These are phyloP conservation scores for Cryptus armator DNA, from an alignment of 2,888 invertebrate genomes.

Conservation along the genomic window DNA sequence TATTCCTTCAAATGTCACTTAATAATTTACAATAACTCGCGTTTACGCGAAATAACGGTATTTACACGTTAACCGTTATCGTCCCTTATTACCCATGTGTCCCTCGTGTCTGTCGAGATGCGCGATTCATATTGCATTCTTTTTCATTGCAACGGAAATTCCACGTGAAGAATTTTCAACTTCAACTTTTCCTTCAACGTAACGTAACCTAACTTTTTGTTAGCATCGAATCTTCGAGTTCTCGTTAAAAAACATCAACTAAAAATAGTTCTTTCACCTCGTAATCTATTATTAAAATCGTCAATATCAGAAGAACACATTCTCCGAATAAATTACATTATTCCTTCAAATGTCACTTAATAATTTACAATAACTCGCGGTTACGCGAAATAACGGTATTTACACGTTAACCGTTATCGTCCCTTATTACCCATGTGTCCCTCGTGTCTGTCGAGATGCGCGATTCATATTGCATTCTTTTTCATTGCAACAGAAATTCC, in stretches of 20 bases:
- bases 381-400: neutral
- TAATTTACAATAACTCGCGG: neutral
- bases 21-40: neutral
- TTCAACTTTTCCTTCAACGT: too few species aligned
- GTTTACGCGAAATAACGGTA: neutral
- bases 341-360: neutral
- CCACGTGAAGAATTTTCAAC: too few species aligned
- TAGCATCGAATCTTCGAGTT: too few species aligned
- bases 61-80: neutral
- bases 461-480: slow-evolving; percentile 29
- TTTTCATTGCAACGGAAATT: too few species aligned
- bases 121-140: slow-evolving; percentile 34
- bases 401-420: neutral
- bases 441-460: neutral
- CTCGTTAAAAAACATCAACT: too few species aligned
- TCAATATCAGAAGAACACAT: too few species aligned
- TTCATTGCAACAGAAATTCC: too few species aligned
- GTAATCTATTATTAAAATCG: too few species aligned
- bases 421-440: neutral
- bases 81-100: neutral
- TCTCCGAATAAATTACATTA: neutral
- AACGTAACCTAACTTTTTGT: too few species aligned
- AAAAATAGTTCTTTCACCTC: too few species aligned
- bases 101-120: neutral
- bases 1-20: neutral